These are phyloP conservation scores for Ochropleura leucogaster DNA, from an alignment of 2,888 invertebrate genomes.

Conservation along the genomic window DNA sequence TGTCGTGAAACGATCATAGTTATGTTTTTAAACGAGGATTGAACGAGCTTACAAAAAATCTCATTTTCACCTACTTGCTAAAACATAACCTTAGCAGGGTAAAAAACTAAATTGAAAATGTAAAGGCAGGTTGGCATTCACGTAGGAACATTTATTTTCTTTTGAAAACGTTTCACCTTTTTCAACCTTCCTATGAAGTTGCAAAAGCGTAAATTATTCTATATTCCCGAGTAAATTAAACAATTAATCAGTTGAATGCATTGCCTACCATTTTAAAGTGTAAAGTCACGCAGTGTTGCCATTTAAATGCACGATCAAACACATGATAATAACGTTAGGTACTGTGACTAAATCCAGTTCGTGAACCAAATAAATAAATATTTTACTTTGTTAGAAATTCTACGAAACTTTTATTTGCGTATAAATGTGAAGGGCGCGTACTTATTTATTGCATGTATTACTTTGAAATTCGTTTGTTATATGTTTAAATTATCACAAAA, in stretches of 20 bases:
- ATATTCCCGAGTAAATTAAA: constrained; percentile 77
- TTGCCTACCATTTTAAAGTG: constrained; percentile 65
- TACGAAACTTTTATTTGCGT: constrained; percentile 27
- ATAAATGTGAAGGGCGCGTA: constrained; percentile 4
- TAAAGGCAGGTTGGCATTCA: neutral
- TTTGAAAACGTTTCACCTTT: constrained; percentile 15
- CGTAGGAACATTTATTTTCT: constrained; percentile 20
- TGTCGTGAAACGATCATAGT: neutral
- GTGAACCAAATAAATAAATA: constrained; percentile 40
- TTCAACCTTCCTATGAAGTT: constrained; percentile 32
- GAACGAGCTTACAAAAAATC: neutral
- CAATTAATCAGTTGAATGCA: constrained; percentile 83
- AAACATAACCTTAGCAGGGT: constrained; percentile 1
- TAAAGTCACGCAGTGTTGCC: constrained; percentile 72
- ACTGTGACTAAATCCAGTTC: constrained; percentile 54
- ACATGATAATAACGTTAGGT: constrained; percentile 53
- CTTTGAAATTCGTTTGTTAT: constrained; percentile 30
- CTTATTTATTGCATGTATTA: constrained; percentile 24
- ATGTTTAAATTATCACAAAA: constrained; percentile 12
- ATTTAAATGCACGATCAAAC: constrained; percentile 70
- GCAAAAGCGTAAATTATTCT: constrained; percentile 53
- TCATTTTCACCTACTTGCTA: constrained; percentile 4
- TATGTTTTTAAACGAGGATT: neutral
- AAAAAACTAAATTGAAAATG: constrained; percentile 27
- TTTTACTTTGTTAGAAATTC: constrained; percentile 31